A percentile compares a stretch with the other conserved stretches of the same genome.
Evolutionary conservation across 2,888 invertebrate genomes (phyloP).

Genomic region (Isotomurus palustris): DNA sequence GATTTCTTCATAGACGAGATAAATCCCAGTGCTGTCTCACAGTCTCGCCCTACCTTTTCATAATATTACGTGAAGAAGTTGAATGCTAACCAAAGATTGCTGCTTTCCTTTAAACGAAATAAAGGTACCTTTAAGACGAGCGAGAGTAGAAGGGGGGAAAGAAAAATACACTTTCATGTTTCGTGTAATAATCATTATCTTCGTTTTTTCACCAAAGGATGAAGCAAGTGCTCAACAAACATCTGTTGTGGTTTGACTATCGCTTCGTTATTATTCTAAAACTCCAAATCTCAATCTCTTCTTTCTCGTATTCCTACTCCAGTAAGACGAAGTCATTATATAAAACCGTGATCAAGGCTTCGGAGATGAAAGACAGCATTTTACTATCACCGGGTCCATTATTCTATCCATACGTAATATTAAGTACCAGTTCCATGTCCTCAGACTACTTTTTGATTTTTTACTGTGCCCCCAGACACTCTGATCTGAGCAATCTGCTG

Average conservation of each 20-base stretch:
- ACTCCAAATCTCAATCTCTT: not conserved
- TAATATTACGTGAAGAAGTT: not conserved
- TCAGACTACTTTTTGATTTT: constrained; percentile 9
- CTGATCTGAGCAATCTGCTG: not conserved
- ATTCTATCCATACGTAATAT: not conserved
- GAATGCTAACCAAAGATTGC: not conserved
- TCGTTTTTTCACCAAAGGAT: not conserved
- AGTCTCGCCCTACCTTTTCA: not conserved
- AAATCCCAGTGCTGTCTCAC: not conserved
- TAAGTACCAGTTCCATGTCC: constrained; percentile 4
- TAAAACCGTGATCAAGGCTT: no score
- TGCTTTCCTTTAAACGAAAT: not conserved
- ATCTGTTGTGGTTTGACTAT: constrained; percentile 8
- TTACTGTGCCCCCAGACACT: not conserved
- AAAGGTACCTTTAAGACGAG: no score
- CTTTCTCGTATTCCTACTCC: no score
- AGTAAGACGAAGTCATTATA: no score
- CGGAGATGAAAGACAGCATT: not conserved
- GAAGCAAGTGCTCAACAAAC: constrained; percentile 13
- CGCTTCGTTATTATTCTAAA: not conserved
- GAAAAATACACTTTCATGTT: not conserved
- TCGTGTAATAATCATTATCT: constrained; percentile 7
- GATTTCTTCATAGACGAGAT: not conserved
- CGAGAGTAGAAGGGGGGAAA: not conserved
- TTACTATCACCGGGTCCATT: not conserved